Base-by-base conservation (phyloP, 2,797 vertebrate genomes). In the Poeciliopsis gracilis region DNA sequence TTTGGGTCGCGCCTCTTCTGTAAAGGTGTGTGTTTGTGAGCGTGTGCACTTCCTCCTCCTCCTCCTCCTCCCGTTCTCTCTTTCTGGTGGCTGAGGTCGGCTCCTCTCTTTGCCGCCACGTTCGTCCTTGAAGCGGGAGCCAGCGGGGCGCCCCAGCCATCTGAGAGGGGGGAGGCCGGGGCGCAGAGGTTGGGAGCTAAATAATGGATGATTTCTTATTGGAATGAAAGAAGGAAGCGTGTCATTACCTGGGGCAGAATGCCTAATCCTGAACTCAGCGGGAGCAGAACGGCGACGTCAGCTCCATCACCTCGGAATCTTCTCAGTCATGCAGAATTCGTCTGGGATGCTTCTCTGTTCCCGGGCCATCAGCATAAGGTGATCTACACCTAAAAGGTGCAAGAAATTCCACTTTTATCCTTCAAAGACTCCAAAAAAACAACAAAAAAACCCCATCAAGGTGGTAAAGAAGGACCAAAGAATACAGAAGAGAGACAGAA, bases 181-280 rank as follows among this genome's bases (percentile, higher is more conserved):
- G 90, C 91, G 85, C 83, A 91, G 88, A 92, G 94, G 93, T 89
- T 94, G 86, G 82, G 88, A 94, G 92, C 91, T 95, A 94, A 96
- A 96, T 95, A 95, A 95, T 95, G 93, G 91, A 95, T 94, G 91
- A 94, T 94, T 95, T 94, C 90, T 93, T 93, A 92, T 94, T 95
- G 93, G 92, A 95, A 94, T 93, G 91, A 91, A 93, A 89, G 79
- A 80, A 77, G 53, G 84, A 86, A 83, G 90, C 78, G 72, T 91
- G 91, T 93, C 89, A 92, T 93, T 93, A 91, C 88, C 90, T 88
- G 87, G 86, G 87, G 84, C 83, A 43, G 88, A 88, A 92, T 84
- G 78, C 77, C 82, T 91, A 89, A 90, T 90, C 74, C 79, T 30
- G 36, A 83, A 69, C n/a, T 61, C 67, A 70, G 67, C 67, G 15